Base-by-base conservation (phyloP, 2,113 vertebrate species). In the Myocastor coypus region DNA sequence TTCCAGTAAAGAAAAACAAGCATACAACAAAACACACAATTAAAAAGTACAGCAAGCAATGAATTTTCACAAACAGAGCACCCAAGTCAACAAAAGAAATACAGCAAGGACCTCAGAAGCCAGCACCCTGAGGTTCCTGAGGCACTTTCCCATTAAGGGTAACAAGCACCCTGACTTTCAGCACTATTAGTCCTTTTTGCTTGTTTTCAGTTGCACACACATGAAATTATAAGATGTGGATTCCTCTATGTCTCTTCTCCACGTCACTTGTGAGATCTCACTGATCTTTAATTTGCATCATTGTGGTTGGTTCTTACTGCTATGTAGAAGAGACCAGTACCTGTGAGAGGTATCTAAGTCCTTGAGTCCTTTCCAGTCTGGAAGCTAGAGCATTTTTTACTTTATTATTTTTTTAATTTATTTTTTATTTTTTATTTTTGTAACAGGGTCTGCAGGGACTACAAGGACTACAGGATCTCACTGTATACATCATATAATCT, bases 1-100 rank as follows among this genome's bases (percentile, higher is more conserved):
- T 97, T 66, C 94, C n/a, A 26, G 16, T 85, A 13, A 92, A 93
- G 6, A 80, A 75, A 57, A 50, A 75, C 32, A 32, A 6, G 32
- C 87, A 61, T 9, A 42, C 22, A 68, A 64, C 34, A 81, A 92
- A 80, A 55, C 32, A 14, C 52, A 86, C 37, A 92, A 37, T 66
- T 37, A n/a, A 0, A 50, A 84, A 92, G 57, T 3, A 7, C 83
- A n/a, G 4, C 75, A 34, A 30, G 80, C n/a, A 82, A 3, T 55
- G 10, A 52, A 34, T 46, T 78, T 32, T 71, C 42, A 57, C 64
- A 83, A 28, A 52, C 28, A 52, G 24, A 14, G 89, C 3, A 61
- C 40, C 42, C 69, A 59, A n/a, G 24, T 92, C 32, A 68, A 71
- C 68, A 83, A 73, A 95, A 22, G 63, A 73, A 75, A 46, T 46